Base-by-base conservation (phyloP, 2,113 vertebrate genomes). In the Chaetops frenatus region DNA sequence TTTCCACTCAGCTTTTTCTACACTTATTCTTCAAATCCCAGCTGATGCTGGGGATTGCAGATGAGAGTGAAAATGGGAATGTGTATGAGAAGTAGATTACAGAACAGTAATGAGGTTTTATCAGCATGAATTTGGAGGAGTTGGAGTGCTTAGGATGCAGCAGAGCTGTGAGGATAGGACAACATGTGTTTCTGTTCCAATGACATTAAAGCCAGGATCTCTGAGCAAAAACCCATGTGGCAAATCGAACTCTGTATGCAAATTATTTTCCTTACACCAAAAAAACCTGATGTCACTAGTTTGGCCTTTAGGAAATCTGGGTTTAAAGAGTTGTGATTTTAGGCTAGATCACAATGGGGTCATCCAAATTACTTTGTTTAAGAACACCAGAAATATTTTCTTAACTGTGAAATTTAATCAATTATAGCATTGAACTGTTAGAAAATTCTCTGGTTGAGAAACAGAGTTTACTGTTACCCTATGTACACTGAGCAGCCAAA, bases 21-120 rank as follows among this genome's bases (percentile, higher is more conserved):
- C 18, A 45, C 36, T 94, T 93, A 61, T 48, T 94, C 36, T 94
- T 85, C 66, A 74, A 94, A 90, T 7, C 28, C 36, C 57, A 93
- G 62, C 6, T 2, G 17, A 40, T 77, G 45, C 53, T 5, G 22
- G n/a, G 31, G 53, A 65, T 61, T 92, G 90, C 19, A 90, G 73
- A 91, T 67, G 65, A 87, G 77, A 92, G 7, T 86, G 56, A 73
- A 93, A 91, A 53, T 76, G 48, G 57, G 50, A 87, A 87, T 89
- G 73, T 64, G 53, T 85, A 60, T 87, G 81, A 87, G 81, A 90
- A 88, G 25, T 69, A 74, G 35, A 73, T 86, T 92, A 81, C 53
- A 82, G 85, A 94, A 48, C 66, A 64, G 74, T 95, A 96, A 96
- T 91, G 88, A 93, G 66, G 33, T 85, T 95, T 96, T 93, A 93